Evolutionary conservation across 1,140 invertebrate species (phyloP).

Genomic region (Cylas formicarius): DNA sequence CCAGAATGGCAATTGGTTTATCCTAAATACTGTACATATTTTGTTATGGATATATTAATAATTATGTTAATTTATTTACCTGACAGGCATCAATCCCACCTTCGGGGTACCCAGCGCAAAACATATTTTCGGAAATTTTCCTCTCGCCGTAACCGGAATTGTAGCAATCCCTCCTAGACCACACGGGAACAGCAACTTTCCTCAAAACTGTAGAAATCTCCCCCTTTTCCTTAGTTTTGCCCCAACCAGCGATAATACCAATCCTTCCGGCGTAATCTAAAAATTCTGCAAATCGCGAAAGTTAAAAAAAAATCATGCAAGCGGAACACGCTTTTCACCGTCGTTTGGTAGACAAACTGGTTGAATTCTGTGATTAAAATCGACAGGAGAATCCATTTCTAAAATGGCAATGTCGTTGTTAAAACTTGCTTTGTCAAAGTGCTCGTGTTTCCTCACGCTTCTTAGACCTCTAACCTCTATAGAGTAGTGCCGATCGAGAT

Average conservation of each 20-base stretch:
- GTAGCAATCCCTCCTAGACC: constrained; percentile 50
- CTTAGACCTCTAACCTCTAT: constrained; percentile 40
- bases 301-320: constrained; percentile 3
- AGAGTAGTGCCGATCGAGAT: constrained; percentile 25
- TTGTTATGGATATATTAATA: not conserved
- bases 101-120: constrained; percentile 66
- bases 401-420: constrained; percentile 79
- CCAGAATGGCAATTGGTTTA: too few relatives aligned
- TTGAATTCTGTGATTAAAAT: constrained; percentile 51
- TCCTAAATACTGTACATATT: too few relatives aligned
- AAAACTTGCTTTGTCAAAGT: constrained; percentile 61
- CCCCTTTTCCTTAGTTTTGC: constrained; percentile 56
- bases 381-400: constrained; percentile 56
- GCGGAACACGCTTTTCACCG: constrained; percentile 36
- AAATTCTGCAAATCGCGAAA: constrained; percentile 32
- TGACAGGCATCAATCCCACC: constrained; percentile 69
- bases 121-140: constrained; percentile 64
- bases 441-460: constrained; percentile 51
- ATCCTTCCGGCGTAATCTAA: constrained; percentile 52
- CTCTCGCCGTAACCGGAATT: constrained; percentile 48
- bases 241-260: constrained; percentile 73
- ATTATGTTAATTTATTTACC: constrained; percentile 41
- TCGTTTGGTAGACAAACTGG: constrained; percentile 65
- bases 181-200: constrained; percentile 53
- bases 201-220: constrained; percentile 52